Evolutionary conservation across 2,888 invertebrate species (phyloP).

Genomic region (Ochropleura plecta): DNA sequence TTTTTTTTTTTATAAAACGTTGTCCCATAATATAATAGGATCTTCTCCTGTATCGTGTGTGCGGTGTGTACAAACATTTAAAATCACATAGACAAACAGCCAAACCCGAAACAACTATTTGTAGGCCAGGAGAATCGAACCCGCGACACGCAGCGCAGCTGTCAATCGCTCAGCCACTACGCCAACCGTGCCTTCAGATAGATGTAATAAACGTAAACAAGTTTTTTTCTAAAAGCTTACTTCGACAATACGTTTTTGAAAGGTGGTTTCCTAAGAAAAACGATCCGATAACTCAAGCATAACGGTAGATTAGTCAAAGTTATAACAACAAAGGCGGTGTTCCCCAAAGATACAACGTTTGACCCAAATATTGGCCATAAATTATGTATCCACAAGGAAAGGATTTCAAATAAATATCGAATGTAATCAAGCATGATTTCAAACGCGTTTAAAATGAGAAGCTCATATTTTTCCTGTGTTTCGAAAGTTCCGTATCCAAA

Average conservation of each 20-base stretch:
- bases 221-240: background rate
- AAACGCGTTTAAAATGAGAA: background rate
- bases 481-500: background rate
- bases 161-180: no score
- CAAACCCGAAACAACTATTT: no score
- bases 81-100: no score
- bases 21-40: no score
- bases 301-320: slow-evolving; percentile 45
- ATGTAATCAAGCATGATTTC: background rate
- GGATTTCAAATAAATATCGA: slow-evolving; percentile 7
- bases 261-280: slow-evolving; percentile 8
- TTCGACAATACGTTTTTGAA: background rate
- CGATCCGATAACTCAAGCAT: background rate
- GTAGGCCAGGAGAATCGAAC: no score
- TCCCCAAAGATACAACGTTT: slow-evolving; percentile 11
- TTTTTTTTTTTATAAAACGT: no score
- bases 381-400: slow-evolving; percentile 11
- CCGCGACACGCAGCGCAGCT: no score
- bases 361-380: slow-evolving; percentile 29
- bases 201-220: background rate
- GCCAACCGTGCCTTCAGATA: no score
- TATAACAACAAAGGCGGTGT: slow-evolving; percentile 34
- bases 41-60: no score
- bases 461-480: background rate
- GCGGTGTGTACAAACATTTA: no score